Conservation (phyloP, 1,140 invertebrate species). For the Sitophilus oryzae region DNA sequence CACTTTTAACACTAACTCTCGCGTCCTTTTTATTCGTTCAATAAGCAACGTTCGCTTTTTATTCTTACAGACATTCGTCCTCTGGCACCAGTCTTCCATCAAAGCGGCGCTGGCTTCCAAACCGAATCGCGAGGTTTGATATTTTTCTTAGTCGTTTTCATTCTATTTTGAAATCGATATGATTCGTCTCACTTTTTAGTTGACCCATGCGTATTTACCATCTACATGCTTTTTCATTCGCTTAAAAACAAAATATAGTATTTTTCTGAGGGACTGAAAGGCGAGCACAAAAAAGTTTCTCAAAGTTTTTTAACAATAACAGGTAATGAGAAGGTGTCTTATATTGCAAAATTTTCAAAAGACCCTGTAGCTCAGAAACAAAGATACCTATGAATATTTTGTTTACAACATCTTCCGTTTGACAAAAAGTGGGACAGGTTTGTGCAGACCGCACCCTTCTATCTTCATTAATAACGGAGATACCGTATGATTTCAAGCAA, state of each 20-base stretch:
- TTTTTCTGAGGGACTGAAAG: background rate
- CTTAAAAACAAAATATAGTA: conserved; percentile 1
- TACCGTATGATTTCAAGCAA: too few species aligned
- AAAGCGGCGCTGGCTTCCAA: conserved; percentile 17
- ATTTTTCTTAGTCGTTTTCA: conserved; percentile 21
- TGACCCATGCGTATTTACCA: conserved; percentile 8
- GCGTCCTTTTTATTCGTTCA: conserved; percentile 20
- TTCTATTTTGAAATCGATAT: conserved; percentile 14
- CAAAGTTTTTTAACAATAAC: too few species aligned
- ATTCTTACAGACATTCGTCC: conserved; percentile 19
- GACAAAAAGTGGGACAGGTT: too few species aligned
- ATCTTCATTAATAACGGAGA: too few species aligned
- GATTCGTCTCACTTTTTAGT: conserved; percentile 7
- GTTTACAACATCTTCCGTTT: too few species aligned
- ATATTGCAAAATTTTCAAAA: too few species aligned
- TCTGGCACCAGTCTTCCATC: conserved; percentile 19
- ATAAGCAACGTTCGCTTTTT: conserved; percentile 23
- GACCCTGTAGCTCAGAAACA: too few species aligned
- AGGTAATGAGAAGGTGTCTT: too few species aligned
- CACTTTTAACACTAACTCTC: too few species aligned
- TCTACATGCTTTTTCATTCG: conserved; percentile 2
- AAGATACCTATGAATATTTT: too few species aligned
- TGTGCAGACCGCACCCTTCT: too few species aligned
- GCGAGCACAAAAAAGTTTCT: background rate
- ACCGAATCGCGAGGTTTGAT: conserved; percentile 15